Percentiles rank a stretch among this genome's conserved stretches.
phyloP scores from a whole-genome alignment of 2,888 invertebrate genomes.

The Ligdia adustata region DNA sequence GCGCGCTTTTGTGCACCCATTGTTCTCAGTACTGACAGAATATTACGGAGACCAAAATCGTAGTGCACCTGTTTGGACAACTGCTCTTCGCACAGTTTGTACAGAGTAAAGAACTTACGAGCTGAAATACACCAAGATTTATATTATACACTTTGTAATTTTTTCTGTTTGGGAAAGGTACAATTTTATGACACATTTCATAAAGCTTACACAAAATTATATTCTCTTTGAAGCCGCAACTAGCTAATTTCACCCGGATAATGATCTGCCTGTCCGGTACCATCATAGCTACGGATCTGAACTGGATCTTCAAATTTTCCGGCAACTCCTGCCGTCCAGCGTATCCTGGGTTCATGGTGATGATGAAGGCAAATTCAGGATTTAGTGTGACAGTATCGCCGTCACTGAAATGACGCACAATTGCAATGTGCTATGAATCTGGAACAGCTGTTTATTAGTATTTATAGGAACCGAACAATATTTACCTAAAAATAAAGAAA shows the following conservation, averaged over 20 bases:
- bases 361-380: slow-evolving; percentile 93
- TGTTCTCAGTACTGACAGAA: slow-evolving; percentile 91
- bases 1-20: slow-evolving; percentile 91
- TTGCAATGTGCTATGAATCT: not conserved
- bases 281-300: slow-evolving; percentile 96
- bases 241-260: slow-evolving; percentile 94
- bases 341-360: slow-evolving; percentile 96
- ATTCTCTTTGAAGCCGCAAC: slow-evolving; percentile 95
- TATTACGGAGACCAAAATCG: slow-evolving; percentile 93
- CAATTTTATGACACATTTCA: not conserved
- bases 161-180: too few species aligned
- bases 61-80: slow-evolving; percentile 95
- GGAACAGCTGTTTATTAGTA: not conserved
- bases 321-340: slow-evolving; percentile 95
- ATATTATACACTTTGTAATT: not conserved
- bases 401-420: slow-evolving; percentile 83
- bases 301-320: slow-evolving; percentile 95
- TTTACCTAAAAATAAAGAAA: slow-evolving; percentile 86
- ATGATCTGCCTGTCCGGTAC: slow-evolving; percentile 96
- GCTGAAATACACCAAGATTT: slow-evolving; percentile 50
- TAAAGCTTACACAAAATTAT: slow-evolving; percentile 80
- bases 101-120: slow-evolving; percentile 93
- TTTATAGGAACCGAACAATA: not conserved
- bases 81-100: slow-evolving; percentile 95
- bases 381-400: slow-evolving; percentile 92